Percentiles rank a stretch among this genome's conserved stretches.
phyloP scores from a whole-genome alignment of 2,888 invertebrate genomes.

The Dolichopus griseipennis region DNA sequence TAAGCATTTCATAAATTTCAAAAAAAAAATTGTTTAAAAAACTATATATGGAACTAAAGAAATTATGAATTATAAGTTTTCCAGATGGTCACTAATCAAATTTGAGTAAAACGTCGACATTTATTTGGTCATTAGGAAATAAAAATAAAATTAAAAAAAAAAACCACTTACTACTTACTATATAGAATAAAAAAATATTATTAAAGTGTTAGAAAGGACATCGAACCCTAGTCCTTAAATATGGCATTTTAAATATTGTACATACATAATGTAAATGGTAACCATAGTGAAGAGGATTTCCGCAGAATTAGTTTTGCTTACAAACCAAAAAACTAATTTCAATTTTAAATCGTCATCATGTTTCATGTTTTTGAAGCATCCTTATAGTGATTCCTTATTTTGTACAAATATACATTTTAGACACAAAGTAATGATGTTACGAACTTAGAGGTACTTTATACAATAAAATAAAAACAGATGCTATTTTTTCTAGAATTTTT shows the following conservation, averaged over 20 bases:
- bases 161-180: too few relatives aligned
- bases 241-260: not conserved
- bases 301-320: constrained; percentile 4
- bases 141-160: not conserved
- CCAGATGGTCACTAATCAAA: constrained; percentile 11
- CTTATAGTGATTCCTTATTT: not conserved
- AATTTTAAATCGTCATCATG: not conserved
- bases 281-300: not conserved
- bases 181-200: too few relatives aligned
- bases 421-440: too few relatives aligned
- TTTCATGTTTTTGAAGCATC: not conserved
- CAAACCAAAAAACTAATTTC: not conserved
- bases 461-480: too few relatives aligned
- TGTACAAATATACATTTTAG: not conserved
- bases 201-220: not conserved
- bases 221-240: constrained; percentile 2
- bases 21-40: too few relatives aligned
- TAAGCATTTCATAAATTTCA: not conserved
- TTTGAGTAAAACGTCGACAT: constrained; percentile 10
- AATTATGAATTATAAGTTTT: not conserved
- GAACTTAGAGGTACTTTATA: too few relatives aligned
- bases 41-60: not conserved
- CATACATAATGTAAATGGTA: not conserved
- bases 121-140: constrained; percentile 10
- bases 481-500: too few relatives aligned